These are phyloP conservation scores for Drosophila pseudoobscura DNA, from an alignment of 1,140 invertebrate genomes.

Conservation along the genomic window DNA sequence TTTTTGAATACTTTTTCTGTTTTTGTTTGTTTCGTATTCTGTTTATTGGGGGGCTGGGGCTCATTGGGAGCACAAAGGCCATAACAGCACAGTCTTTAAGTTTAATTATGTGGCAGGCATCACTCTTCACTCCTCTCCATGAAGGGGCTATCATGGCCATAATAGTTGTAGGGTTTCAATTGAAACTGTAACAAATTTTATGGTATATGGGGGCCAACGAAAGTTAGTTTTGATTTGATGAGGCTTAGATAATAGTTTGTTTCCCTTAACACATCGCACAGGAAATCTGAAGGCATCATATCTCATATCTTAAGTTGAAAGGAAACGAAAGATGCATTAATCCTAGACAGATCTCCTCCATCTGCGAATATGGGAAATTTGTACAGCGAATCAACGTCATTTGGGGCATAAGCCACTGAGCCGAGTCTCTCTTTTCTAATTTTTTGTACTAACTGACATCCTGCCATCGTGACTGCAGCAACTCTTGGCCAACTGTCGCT, in stretches of 20 bases:
- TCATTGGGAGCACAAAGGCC: slow-evolving; percentile 64
- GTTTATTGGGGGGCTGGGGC: slow-evolving; percentile 51
- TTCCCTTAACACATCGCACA: slow-evolving; percentile 2
- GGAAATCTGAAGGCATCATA: too few species aligned
- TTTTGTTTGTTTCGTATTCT: slow-evolving; percentile 15
- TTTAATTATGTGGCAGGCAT: slow-evolving; percentile 68
- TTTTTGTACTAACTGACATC: slow-evolving; percentile 2
- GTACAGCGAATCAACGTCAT: background rate
- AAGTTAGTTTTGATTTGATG: slow-evolving; percentile 31
- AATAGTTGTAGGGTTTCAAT: slow-evolving; percentile 54
- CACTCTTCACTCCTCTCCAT: background rate
- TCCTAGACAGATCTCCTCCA: too few species aligned
- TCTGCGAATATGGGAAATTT: too few species aligned
- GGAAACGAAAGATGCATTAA: too few species aligned
- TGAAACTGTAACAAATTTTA: slow-evolving; percentile 60
- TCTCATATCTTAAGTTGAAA: too few species aligned
- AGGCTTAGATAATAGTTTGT: slow-evolving; percentile 4
- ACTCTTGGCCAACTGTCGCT: slow-evolving; percentile 38
- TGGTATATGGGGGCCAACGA: slow-evolving; percentile 18
- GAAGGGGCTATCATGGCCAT: slow-evolving; percentile 40
- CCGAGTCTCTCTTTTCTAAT: background rate
- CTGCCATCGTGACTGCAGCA: slow-evolving; percentile 1
- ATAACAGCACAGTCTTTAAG: slow-evolving; percentile 65
- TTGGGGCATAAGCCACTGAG: background rate
- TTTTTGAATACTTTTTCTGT: slow-evolving; percentile 19